Percentiles rank a stretch among this genome's conserved stretches.
These are phyloP conservation scores for Thinocorus orbignyianus DNA, from an alignment of 2,113 vertebrate species.

Conservation along the genomic window DNA sequence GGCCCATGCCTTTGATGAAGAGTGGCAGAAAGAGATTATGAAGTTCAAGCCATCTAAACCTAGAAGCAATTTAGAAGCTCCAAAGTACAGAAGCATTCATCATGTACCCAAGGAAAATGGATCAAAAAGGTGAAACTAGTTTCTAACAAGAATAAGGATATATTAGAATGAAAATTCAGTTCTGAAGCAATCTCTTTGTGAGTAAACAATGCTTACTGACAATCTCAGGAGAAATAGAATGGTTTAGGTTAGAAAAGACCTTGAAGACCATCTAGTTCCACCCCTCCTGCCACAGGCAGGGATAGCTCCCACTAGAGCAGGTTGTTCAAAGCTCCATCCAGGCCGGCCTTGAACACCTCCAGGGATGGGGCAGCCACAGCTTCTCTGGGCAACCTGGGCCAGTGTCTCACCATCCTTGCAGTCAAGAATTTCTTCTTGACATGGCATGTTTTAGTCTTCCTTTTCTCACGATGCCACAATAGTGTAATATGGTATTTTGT, in stretches of 20 bases:
- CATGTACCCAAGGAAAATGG: conserved; percentile 24
- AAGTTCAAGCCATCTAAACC: conserved; percentile 72
- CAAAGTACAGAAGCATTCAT: conserved; percentile 43
- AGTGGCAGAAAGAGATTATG: conserved; percentile 87
- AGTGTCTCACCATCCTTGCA: not conserved
- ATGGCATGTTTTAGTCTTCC: not conserved
- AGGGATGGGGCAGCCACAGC: not conserved
- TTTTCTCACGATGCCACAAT: not conserved
- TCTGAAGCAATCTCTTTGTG: not conserved
- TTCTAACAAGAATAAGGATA: not conserved
- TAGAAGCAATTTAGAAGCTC: conserved; percentile 59
- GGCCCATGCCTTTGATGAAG: conserved; percentile 85
- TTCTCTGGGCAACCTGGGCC: not conserved
- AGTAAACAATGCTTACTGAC: not conserved
- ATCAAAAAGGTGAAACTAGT: conserved; percentile 75
- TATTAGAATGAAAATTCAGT: not conserved
- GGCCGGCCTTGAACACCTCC: not conserved
- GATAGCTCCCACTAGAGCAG: not conserved
- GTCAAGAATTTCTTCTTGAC: not conserved
- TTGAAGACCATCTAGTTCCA: not conserved
- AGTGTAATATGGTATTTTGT: not conserved
- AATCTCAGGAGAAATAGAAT: not conserved
- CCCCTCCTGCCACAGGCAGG: not conserved
- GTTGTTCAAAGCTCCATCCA: not conserved
- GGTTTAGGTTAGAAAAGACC: not conserved